Percentiles rank a stretch among this genome's conserved stretches.
Evolutionary conservation across 2,888 invertebrate genomes (phyloP).

Genomic region (Dryobota labecula): DNA sequence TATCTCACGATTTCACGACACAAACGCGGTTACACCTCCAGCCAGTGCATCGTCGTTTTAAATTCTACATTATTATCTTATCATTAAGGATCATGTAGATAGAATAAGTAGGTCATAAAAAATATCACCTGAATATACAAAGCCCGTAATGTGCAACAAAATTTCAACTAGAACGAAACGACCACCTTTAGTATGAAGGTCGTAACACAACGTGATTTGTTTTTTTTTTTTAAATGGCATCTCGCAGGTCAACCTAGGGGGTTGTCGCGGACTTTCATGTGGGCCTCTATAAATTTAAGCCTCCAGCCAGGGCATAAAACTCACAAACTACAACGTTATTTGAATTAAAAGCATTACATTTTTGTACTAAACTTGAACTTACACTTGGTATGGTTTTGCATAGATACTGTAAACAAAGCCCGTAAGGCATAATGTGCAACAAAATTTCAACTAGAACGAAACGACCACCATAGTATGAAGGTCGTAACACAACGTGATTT

Average conservation of each 20-base stretch:
- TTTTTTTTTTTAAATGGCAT: no score
- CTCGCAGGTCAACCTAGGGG: no score
- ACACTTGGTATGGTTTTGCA: no score
- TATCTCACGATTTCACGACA: conserved; percentile 52
- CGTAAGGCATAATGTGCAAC: conserved; percentile 24
- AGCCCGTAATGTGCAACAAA: conserved; percentile 25
- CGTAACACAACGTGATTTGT: conserved; percentile 37
- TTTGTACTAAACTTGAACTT: conserved; percentile 34
- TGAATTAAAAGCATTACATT: conserved; percentile 38
- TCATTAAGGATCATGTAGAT: conserved; percentile 55
- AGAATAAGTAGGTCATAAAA: conserved; percentile 62
- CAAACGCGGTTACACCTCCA: conserved; percentile 40
- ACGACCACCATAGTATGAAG: conserved; percentile 44
- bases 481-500: conserved; percentile 40
- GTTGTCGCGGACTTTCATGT: no score
- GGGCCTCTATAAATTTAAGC: no score
- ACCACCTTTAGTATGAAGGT: conserved; percentile 48
- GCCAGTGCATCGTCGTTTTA: conserved; percentile 27
- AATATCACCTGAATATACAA: conserved; percentile 45
- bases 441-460: conserved; percentile 41
- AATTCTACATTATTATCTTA: conserved; percentile 59
- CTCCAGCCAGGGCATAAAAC: no score
- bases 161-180: conserved; percentile 38
- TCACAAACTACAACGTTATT: no score
- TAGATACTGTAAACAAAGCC: conserved; percentile 40